Base-by-base conservation (phyloP, 2,888 invertebrate species). In the Polyploca ridens region DNA sequence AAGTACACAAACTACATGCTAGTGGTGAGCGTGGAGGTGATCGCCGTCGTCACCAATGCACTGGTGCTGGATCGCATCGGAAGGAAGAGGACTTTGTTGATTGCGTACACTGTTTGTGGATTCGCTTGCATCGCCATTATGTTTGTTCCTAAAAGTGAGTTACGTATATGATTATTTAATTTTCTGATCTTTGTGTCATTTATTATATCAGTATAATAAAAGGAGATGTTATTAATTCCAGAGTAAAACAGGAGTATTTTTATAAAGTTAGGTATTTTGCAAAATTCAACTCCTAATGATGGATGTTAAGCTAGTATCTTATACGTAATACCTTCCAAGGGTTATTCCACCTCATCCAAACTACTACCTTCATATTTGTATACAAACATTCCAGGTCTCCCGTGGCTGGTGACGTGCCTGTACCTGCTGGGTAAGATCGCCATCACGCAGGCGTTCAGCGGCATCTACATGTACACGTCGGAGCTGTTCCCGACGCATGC, bases 1-100 rank as follows among this genome's bases (percentile, higher is more conserved):
- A 96, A 96, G 83, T 97, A 97, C 84, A 88, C 96, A 16, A 97
- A 97, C 87, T 98, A 97, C 81, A 96, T 97, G 75, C 84, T 96
- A 75, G 96, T 96, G 58, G 94, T 95, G 38, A 87, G 95, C 65
- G 95, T 96, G 64, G 97, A 97, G 86, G 95, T 97, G 71, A 96
- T 97, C 0, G 97, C 96, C 0, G 96, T 96, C 75, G 89, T 96
- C 63, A 79, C 95, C 66, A 96, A 96, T 41, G 95, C 95, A 65
- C 83, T 96, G 62, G 90, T 96, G 62, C 94, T 97, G 75, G 96
- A 97, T 79, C 90, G 94, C 49, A 87, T 95, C 49, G 96, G 96
- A 0, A 88, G 96, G 71, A 95, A 96, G 79, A 90, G 91, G 67
- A 96, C 96, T 0, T 82, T 96, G 65, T 94, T 95, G 66, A 89